Percentiles rank a stretch among this genome's conserved stretches.
Conservation (phyloP, 2,888 invertebrate genomes). For the Drosophila helvetica region DNA sequence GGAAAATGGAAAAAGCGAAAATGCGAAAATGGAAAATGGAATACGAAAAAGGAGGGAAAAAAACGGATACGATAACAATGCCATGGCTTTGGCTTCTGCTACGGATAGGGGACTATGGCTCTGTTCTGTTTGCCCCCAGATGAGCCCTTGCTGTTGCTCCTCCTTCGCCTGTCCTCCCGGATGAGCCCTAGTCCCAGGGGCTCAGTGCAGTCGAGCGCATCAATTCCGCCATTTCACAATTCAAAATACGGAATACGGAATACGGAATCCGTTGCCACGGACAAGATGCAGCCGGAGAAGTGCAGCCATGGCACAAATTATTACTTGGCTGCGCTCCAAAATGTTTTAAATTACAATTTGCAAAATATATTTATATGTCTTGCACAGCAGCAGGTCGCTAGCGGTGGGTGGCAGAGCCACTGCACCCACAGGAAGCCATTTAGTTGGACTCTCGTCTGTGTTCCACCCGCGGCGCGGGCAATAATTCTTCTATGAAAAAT, state of each 20-base stretch:
- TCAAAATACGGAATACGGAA: constrained; percentile 40
- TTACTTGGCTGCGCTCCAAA: constrained; percentile 76
- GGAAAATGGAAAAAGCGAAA: constrained; percentile 21
- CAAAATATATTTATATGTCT: constrained; percentile 39
- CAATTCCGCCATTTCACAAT: constrained; percentile 64
- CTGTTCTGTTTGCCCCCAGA: constrained; percentile 7
- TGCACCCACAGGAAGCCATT: constrained; percentile 58
- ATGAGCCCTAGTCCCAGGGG: constrained; percentile 9
- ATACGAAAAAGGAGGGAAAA: constrained; percentile 10
- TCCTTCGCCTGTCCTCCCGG: constrained; percentile 4
- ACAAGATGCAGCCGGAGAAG: constrained; percentile 44
- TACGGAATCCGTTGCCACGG: constrained; percentile 54
- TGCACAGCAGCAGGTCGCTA: constrained; percentile 21
- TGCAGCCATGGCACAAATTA: constrained; percentile 69
- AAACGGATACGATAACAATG: constrained; percentile 68
- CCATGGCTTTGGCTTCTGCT: constrained; percentile 1
- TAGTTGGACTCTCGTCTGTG: constrained; percentile 30
- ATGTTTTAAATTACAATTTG: constrained; percentile 80
- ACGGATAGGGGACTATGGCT: not conserved
- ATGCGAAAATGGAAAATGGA: constrained; percentile 9
- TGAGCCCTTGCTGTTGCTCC: constrained; percentile 18
- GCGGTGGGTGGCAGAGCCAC: not conserved
- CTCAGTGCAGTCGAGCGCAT: constrained; percentile 68
- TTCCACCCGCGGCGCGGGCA: constrained; percentile 26
- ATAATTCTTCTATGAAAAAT: constrained; percentile 57